phyloP scores from a whole-genome alignment of 2,888 invertebrate genomes.

The Heliothis peltigera region DNA sequence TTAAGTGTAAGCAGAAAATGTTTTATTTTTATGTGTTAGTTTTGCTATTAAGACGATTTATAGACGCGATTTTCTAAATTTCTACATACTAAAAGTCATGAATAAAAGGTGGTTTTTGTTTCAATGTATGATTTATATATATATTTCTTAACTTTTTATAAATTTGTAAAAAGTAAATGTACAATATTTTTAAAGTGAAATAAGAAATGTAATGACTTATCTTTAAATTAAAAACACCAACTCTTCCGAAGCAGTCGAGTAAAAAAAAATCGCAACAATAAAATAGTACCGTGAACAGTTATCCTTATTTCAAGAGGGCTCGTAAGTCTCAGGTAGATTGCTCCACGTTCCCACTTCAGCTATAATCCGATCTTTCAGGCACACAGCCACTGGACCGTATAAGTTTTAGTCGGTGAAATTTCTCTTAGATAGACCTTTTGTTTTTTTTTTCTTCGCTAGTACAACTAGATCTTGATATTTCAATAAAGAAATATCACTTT shows the following conservation, averaged over 20 bases:
- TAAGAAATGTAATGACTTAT: too few species aligned
- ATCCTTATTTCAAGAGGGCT: conserved; percentile 28
- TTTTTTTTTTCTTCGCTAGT: conserved; percentile 25
- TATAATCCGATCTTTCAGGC: conserved; percentile 63
- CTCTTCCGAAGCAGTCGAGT: not conserved
- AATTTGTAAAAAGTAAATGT: too few species aligned
- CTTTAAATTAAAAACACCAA: too few species aligned
- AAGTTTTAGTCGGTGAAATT: conserved; percentile 48
- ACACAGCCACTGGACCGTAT: conserved; percentile 46
- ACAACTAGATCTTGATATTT: conserved; percentile 37
- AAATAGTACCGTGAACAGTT: conserved; percentile 14
- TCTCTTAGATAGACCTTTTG: conserved; percentile 34
- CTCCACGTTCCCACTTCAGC: conserved; percentile 50
- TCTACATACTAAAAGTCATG: too few species aligned
- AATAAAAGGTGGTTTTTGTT: too few species aligned
- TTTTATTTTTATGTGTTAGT: too few species aligned
- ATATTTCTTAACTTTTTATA: too few species aligned
- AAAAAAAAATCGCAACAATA: conserved; percentile 6
- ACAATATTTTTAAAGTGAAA: too few species aligned
- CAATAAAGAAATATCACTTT: conserved; percentile 45
- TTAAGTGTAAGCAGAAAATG: too few species aligned
- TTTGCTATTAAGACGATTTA: too few species aligned
- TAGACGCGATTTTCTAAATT: too few species aligned
- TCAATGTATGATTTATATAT: too few species aligned
- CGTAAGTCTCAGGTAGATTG: conserved; percentile 53